Evolutionary conservation across 2,797 vertebrate genomes (phyloP).

Genomic region (Etheostoma perlongum): DNA sequence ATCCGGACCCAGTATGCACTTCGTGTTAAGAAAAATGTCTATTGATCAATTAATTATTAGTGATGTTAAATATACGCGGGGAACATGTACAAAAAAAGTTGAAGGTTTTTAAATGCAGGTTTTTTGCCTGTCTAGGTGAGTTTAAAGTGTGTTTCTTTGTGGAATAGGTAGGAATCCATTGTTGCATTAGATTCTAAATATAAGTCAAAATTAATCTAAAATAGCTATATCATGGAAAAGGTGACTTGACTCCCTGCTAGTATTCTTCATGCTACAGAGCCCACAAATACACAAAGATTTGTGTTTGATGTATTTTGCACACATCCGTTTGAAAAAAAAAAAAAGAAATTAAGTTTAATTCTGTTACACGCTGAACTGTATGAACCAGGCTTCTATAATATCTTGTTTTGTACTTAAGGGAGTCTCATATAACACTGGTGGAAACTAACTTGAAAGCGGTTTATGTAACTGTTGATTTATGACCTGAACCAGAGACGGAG

Average conservation of each 20-base stretch:
- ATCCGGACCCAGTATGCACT: too few relatives aligned
- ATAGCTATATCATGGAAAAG: conserved; percentile 38
- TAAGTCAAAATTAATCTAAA: conserved; percentile 38
- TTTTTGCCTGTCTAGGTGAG: neutral
- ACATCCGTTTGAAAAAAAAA: conserved; percentile 35
- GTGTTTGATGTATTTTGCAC: conserved; percentile 34
- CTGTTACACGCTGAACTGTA: conserved; percentile 34
- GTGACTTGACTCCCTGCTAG: conserved; percentile 18
- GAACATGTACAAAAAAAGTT: too few relatives aligned
- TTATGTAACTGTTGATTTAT: conserved; percentile 80
- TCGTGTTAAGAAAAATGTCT: too few relatives aligned
- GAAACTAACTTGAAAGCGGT: conserved; percentile 76
- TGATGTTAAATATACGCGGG: too few relatives aligned
- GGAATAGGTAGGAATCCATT: neutral
- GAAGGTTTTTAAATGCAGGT: neutral
- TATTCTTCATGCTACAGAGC: conserved; percentile 15
- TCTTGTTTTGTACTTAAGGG: conserved; percentile 66
- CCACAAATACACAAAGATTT: conserved; percentile 32
- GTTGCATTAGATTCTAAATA: neutral
- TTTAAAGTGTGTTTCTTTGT: neutral
- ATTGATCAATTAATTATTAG: too few relatives aligned
- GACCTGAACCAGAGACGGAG: conserved; percentile 38
- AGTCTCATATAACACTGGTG: conserved; percentile 71
- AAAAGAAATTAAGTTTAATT: conserved; percentile 37
- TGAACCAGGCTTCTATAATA: conserved; percentile 59